Conservation (phyloP, 2,888 invertebrate genomes). For the Nomada fabriciana region DNA sequence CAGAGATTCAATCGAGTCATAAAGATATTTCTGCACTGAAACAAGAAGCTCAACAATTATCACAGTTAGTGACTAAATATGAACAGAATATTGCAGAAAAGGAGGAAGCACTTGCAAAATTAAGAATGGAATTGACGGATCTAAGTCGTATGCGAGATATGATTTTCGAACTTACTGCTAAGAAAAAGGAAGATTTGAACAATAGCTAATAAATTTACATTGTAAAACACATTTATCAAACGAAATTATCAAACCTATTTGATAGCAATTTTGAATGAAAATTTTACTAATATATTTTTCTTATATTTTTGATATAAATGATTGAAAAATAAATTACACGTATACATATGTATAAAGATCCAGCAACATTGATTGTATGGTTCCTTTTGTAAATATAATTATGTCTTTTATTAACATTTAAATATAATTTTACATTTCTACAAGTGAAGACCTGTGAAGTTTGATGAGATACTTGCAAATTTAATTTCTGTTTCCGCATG, state of each 20-base stretch:
- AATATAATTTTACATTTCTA: constrained; percentile 31
- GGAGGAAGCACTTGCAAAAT: constrained; percentile 72
- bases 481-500: not conserved
- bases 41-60: constrained; percentile 77
- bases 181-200: constrained; percentile 76
- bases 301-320: constrained; percentile 42
- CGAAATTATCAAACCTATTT: constrained; percentile 39
- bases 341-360: constrained; percentile 17
- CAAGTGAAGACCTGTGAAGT: constrained; percentile 1
- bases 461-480: constrained; percentile 5
- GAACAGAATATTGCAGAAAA: constrained; percentile 76
- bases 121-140: constrained; percentile 74
- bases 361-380: constrained; percentile 24
- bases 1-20: constrained; percentile 74
- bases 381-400: constrained; percentile 62
- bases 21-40: constrained; percentile 76
- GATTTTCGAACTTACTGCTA: constrained; percentile 80
- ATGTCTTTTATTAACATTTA: constrained; percentile 32
- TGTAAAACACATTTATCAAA: constrained; percentile 7
- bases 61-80: constrained; percentile 71
- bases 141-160: constrained; percentile 81
- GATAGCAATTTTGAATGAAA: constrained; percentile 36
- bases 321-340: constrained; percentile 30
- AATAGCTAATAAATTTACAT: constrained; percentile 48
- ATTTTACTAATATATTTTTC: constrained; percentile 28